phyloP scores from a whole-genome alignment of 2,888 invertebrate genomes.

The Hypselothyrea guttata region DNA sequence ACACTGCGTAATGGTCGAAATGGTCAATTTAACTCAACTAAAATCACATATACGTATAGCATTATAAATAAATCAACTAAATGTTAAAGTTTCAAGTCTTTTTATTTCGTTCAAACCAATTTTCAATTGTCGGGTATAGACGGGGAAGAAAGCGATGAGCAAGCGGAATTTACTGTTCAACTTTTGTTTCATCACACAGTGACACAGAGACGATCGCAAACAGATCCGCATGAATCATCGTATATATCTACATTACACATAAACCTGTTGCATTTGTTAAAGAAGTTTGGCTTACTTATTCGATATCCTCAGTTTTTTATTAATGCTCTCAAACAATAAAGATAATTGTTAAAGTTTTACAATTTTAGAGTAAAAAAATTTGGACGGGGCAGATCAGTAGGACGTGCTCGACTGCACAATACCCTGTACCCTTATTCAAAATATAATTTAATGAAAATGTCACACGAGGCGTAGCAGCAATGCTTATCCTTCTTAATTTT shows the following conservation, averaged over 20 bases:
- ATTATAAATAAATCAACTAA: constrained; percentile 63
- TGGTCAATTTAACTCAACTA: constrained; percentile 53
- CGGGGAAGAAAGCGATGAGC: not conserved
- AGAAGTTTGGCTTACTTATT: constrained; percentile 16
- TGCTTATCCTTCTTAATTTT: no score
- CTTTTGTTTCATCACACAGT: constrained; percentile 54
- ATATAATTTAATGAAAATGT: no score
- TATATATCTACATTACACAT: not conserved
- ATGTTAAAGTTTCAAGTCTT: constrained; percentile 47
- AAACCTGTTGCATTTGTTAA: constrained; percentile 25
- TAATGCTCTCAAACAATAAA: no score
- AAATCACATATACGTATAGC: constrained; percentile 53
- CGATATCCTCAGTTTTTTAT: no score
- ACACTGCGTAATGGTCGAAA: constrained; percentile 3
- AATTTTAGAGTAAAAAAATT: no score
- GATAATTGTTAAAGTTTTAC: no score
- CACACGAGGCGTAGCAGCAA: no score
- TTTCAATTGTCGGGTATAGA: no score
- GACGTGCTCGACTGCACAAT: no score
- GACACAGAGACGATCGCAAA: constrained; percentile 38
- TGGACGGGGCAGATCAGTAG: no score
- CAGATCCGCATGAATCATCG: constrained; percentile 35
- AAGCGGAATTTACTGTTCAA: constrained; percentile 9
- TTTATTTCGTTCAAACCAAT: no score
- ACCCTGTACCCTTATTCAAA: no score